A percentile compares a stretch with the other conserved stretches of the same genome.
Evolutionary conservation across 2,888 invertebrate genomes (phyloP).

Genomic region (Parnassius orleans): DNA sequence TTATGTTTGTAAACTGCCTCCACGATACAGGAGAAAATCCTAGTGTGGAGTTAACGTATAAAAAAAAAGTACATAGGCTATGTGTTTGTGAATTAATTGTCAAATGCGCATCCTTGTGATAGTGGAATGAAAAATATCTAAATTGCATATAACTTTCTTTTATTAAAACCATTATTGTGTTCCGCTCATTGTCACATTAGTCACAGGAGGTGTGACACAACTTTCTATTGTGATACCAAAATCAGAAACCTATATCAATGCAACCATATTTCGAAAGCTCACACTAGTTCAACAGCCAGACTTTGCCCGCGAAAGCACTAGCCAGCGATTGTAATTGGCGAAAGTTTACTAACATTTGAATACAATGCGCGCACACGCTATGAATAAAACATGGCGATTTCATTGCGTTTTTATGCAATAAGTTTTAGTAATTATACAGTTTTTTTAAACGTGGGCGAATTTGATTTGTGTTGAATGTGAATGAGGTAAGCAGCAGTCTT

Average conservation of each 20-base stretch:
- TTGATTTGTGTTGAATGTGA: constrained; percentile 29
- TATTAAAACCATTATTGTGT: neutral
- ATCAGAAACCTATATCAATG: constrained; percentile 16
- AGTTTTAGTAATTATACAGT: constrained; percentile 53
- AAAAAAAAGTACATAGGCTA: too few relatives aligned
- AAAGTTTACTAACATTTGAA: constrained; percentile 72
- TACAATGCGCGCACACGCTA: constrained; percentile 61
- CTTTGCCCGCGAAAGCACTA: constrained; percentile 57
- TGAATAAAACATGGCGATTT: constrained; percentile 68
- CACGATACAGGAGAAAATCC: too few relatives aligned
- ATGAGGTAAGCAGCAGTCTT: constrained; percentile 4
- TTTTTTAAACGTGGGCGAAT: constrained; percentile 37
- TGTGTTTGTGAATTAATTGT: too few relatives aligned
- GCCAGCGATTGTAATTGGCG: constrained; percentile 58
- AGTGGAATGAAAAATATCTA: neutral
- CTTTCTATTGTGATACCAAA: constrained; percentile 20
- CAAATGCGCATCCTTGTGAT: too few relatives aligned
- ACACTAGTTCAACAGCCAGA: constrained; percentile 47
- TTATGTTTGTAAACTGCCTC: too few relatives aligned
- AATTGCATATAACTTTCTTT: neutral
- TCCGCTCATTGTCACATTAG: constrained; percentile 6
- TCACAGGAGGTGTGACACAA: constrained; percentile 11
- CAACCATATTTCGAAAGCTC: constrained; percentile 34
- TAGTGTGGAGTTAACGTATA: too few relatives aligned
- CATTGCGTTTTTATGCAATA: constrained; percentile 61